Conservation (phyloP, 1,140 invertebrate genomes). For the Danaus plexippus region DNA sequence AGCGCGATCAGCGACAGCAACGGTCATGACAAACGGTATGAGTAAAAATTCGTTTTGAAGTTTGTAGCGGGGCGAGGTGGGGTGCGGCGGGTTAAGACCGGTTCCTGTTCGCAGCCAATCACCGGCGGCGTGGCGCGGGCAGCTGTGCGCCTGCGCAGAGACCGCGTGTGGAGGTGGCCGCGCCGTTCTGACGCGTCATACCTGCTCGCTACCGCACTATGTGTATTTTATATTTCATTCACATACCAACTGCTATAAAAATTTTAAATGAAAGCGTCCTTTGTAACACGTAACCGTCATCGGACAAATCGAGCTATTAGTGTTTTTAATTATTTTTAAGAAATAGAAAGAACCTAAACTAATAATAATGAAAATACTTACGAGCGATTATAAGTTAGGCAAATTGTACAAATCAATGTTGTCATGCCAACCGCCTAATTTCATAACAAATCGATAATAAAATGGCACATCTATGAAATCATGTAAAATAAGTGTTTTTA, state of each 20-base stretch:
- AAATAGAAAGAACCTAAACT: neutral
- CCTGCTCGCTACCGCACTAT: conserved; percentile 33
- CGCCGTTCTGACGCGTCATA: conserved; percentile 45
- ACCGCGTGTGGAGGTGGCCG: conserved; percentile 23
- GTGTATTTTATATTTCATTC: conserved; percentile 29
- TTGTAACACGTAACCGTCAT: too few relatives aligned
- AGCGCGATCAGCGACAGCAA: conserved; percentile 51
- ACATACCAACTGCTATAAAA: conserved; percentile 36
- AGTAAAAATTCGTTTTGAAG: conserved; percentile 68
- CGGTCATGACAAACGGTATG: conserved; percentile 59
- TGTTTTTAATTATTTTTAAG: neutral
- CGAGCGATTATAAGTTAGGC: neutral
- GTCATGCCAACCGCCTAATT: conserved; percentile 27
- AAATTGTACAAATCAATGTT: conserved; percentile 34
- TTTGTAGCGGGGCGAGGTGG: conserved; percentile 28
- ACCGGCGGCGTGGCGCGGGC: conserved; percentile 46
- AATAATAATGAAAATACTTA: neutral
- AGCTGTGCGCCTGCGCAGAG: conserved; percentile 48
- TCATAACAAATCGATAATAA: too few relatives aligned
- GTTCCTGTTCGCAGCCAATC: conserved; percentile 52
- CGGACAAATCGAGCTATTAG: conserved; percentile 5
- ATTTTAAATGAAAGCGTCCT: conserved; percentile 49
- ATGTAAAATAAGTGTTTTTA: too few relatives aligned
- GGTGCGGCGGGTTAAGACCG: conserved; percentile 42
- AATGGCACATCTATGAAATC: too few relatives aligned